A percentile compares a stretch with the other conserved stretches of the same genome.
Conservation (phyloP, 2,113 vertebrate species). For the Eolophus roseicapilla region DNA sequence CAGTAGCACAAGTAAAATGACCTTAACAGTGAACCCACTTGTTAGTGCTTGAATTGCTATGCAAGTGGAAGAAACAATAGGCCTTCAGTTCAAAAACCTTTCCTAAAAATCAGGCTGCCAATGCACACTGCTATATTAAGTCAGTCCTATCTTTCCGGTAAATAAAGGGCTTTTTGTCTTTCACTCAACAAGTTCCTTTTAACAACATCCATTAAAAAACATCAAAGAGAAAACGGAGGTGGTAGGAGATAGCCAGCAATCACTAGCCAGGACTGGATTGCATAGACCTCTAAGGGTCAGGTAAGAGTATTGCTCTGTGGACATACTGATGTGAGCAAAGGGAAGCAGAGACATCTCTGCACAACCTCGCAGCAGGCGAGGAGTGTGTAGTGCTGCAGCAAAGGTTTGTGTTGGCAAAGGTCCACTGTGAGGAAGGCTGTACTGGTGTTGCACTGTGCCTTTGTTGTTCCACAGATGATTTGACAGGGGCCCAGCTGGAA, state of each 20-base stretch:
- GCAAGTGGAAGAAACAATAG: background rate
- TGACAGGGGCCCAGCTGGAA: slow-evolving; percentile 57
- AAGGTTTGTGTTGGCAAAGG: slow-evolving; percentile 35
- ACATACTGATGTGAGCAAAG: background rate
- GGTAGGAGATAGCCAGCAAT: background rate
- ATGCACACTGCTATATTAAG: background rate
- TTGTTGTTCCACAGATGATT: slow-evolving; percentile 49
- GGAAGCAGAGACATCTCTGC: background rate
- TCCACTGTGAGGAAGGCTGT: slow-evolving; percentile 37
- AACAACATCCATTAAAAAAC: slow-evolving; percentile 37
- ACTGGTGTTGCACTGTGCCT: slow-evolving; percentile 15
- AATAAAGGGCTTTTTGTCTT: background rate
- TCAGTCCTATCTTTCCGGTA: background rate
- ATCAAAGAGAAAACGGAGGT: slow-evolving; percentile 61
- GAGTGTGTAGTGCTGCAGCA: background rate
- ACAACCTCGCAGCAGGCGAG: background rate
- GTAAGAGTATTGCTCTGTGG: slow-evolving; percentile 48
- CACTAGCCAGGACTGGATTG: background rate
- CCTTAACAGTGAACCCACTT: background rate
- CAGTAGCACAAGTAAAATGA: background rate
- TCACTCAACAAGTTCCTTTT: slow-evolving; percentile 30
- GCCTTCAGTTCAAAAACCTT: background rate
- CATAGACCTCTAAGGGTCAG: slow-evolving; percentile 49
- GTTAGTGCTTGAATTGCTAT: background rate
- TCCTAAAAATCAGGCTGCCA: background rate